Evolutionary conservation across 1,140 invertebrate genomes (phyloP).

Genomic region (Macrobrachium rosenbergii): DNA sequence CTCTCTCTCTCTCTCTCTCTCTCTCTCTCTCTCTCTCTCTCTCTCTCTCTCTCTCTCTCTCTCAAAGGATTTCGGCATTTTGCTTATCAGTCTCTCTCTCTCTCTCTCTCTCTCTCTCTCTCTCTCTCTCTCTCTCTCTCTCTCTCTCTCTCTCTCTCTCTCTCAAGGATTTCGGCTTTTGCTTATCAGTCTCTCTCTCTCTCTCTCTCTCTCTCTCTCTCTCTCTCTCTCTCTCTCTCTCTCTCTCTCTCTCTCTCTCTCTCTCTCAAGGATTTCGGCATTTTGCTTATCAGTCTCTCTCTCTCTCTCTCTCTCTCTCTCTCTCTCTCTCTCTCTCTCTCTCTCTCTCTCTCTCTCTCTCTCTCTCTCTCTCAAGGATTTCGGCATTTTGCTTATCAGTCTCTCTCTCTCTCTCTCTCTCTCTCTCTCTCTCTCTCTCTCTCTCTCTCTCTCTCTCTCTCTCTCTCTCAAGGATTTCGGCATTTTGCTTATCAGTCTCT

Average conservation of each 20-base stretch:
- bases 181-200: background rate
- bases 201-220: background rate
- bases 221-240: background rate
- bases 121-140: background rate
- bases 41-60: too few relatives aligned
- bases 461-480: conserved; percentile 20
- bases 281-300: too few relatives aligned
- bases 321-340: background rate
- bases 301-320: background rate
- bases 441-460: conserved; percentile 14
- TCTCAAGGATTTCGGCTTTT: background rate
- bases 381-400: too few relatives aligned
- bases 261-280: too few relatives aligned
- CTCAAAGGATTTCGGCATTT: too few relatives aligned
- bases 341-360: background rate
- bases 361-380: background rate
- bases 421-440: conserved; percentile 22
- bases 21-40: too few relatives aligned
- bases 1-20: too few relatives aligned
- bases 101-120: background rate
- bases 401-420: background rate
- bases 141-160: too few relatives aligned
- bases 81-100: background rate
- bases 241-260: background rate
- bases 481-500: conserved; percentile 24